Percentiles rank a stretch among this genome's conserved stretches.
Evolutionary conservation across 1,140 invertebrate genomes (phyloP).

Genomic region (Drosophila erecta): DNA sequence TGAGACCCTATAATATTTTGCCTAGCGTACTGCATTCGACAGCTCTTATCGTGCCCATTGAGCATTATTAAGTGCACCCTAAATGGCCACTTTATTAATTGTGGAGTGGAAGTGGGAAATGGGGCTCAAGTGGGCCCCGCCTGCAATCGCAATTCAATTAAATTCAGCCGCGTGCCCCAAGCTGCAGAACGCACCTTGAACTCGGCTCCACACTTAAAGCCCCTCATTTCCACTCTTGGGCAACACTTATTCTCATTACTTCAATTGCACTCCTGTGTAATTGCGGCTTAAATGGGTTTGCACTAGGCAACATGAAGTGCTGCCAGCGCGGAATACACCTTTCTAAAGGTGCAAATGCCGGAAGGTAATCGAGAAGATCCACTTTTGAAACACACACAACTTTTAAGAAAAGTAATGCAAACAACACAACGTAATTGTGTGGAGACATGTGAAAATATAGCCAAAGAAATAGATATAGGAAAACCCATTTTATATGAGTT

Average conservation of each 20-base stretch:
- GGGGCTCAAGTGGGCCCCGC: constrained; percentile 13
- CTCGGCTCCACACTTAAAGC: constrained; percentile 4
- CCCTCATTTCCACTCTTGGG: constrained; percentile 1
- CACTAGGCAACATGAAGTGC: constrained; percentile 12
- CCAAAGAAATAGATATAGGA: no score
- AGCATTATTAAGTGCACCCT: constrained; percentile 30
- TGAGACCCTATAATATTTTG: not conserved
- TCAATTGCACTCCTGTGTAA: constrained; percentile 59
- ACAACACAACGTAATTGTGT: no score
- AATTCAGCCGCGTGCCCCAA: not conserved
- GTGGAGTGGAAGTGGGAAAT: not conserved
- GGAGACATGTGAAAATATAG: no score
- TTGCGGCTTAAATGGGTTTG: constrained; percentile 45
- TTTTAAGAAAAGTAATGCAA: no score
- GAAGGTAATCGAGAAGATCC: not conserved
- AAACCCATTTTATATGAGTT: no score
- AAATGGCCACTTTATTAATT: constrained; percentile 41
- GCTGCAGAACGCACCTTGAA: constrained; percentile 9
- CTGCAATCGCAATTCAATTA: constrained; percentile 55
- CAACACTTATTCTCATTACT: constrained; percentile 34
- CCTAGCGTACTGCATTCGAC: not conserved
- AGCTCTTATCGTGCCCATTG: not conserved
- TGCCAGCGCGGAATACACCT: not conserved
- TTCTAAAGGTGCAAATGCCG: not conserved
- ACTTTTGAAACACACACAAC: no score